phyloP scores from a whole-genome alignment of 1,140 invertebrate species.

The Steinernema feltiae region DNA sequence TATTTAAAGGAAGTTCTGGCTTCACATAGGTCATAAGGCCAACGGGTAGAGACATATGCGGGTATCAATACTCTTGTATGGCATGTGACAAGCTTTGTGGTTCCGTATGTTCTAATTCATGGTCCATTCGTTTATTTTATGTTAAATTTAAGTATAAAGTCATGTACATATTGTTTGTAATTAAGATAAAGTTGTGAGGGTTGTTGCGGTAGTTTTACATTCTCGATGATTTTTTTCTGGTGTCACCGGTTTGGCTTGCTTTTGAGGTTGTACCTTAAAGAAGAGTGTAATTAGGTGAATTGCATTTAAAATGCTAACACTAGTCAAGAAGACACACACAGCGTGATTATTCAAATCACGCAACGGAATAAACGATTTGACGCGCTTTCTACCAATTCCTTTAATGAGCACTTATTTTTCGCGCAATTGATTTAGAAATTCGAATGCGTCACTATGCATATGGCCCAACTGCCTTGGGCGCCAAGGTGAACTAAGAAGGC shows the following conservation, averaged over 20 bases:
- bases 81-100: background rate
- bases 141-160: no score
- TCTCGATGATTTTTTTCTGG: background rate
- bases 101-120: no score
- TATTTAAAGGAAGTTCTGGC: slow-evolving; percentile 21
- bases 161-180: no score
- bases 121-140: no score
- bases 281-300: background rate
- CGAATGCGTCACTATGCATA: background rate
- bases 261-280: background rate
- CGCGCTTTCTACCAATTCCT: background rate
- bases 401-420: background rate
- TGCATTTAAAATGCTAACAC: background rate
- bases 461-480: background rate
- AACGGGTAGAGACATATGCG: background rate
- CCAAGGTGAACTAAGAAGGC: background rate
- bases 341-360: slow-evolving; percentile 5
- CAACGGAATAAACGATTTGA: background rate
- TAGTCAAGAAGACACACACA: background rate
- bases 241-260: background rate
- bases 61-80: background rate
- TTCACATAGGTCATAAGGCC: background rate
- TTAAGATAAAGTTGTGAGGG: no score
- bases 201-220: background rate
- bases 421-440: background rate